Base-by-base conservation (phyloP, 2,113 vertebrate species). In the Peromyscus polionotus region DNA sequence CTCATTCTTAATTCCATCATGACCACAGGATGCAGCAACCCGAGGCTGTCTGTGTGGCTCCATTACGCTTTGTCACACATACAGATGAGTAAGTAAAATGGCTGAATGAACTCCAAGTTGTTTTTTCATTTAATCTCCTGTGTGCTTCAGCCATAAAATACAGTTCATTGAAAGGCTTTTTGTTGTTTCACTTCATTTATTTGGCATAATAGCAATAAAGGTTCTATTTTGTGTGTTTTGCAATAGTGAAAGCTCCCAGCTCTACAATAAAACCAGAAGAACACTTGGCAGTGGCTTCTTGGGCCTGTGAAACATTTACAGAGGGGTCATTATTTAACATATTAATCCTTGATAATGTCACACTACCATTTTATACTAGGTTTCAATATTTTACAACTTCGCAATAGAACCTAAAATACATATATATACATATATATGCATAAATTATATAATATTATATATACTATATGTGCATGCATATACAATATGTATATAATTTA, bases 111-210 rank as follows among this genome's bases (percentile, higher is more conserved):
- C 84, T 98, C 70, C 54, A 51, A 92, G 95, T 86, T 98, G 86
- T 67, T 65, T 97, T 98, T 96, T 97, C 67, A 91, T 97, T 98
- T 98, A 98, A 97, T 97, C 76, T 96, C 96, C 88, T 95, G 12
- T 97, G 73, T 95, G 96, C 42, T 98, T 98, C 94, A 93, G 95
- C 31, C 54, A 76, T 95, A 94, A 98, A 97, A 96, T 76, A 96
- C 93, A 98, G 94, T 97, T 98, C 14, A 97, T 98, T 98, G 98
- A 97, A 98, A 95, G 92, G 42, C 94, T 98, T 7, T 90, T 97
- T 98, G 59, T 97, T 98, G 94, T 95, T 98, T 98, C 97, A 97
- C 91, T 98, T 98, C 95, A 98, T 98, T 98, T 98, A 97, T 97
- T 97, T 97, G 96, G 33, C 85, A 98, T 97, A 98, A 98, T 97